Evolutionary conservation across 2,888 invertebrate genomes (phyloP), one percentile per base, ranked within the genome.

Genomic region (Aporophyla nigra): DNA sequence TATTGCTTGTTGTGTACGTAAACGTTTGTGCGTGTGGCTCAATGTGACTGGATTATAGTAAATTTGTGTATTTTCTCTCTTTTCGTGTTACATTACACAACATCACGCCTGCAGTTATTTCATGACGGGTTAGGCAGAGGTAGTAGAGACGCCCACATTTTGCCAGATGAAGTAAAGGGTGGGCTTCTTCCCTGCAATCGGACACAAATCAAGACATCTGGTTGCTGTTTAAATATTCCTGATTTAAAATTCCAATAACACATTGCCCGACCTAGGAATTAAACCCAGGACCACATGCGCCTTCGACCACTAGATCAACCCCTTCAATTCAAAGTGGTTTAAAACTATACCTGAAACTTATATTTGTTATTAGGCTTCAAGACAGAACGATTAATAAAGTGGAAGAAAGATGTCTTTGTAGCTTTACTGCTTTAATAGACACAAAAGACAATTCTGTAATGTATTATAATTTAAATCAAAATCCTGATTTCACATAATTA

Each of bases 1-100:
- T 68, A 69, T 72, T 62, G 74, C 43, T 65, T 59, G 46, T 56
- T 56, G 46, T 62, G 49, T 69, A 27, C 9, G 54, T 61, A 56
- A 76, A 16, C 58, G 33, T 68, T 33, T 65, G 43, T 62, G 54
- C n/a, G 70, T 49, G 40, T 5, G n/a, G 9, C 0, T 33, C 27
- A 21, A 14, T 74, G 24, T 54, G 19, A 65, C 27, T 54, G 4
- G 10, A 58, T 2, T 21, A 10, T 16, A 43, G 7, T 24, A 49
- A 51, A 12, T 40, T 19, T 27, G 4, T n/a, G 12, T 21, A 7
- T 33, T 46, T 53, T 75, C 10, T 49, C 9, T 43, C 12, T 53
- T 21, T 40, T 40, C 16, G 9, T 49, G 5, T 16, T 49, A 51
- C 16, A 33, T 21, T 9, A 43, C 2, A 24, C 19, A 43, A 16